Base-by-base conservation (phyloP, 2,888 invertebrate genomes). In the Dilophus febrilis region DNA sequence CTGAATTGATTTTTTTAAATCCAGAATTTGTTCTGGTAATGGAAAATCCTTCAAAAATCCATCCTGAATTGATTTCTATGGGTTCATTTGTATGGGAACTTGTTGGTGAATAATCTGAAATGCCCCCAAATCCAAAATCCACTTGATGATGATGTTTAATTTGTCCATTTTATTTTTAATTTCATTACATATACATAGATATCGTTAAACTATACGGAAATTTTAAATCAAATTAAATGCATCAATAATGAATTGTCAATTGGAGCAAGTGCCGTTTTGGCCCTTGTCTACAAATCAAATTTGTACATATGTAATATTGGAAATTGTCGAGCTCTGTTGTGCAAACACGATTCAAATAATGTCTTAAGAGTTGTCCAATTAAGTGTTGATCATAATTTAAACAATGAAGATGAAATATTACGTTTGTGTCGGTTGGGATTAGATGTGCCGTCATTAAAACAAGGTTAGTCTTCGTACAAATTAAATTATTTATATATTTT, bases 281-380 rank as follows among this genome's bases (percentile, higher is more conserved):
- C 83, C 0, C 59, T 92, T 0, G 76, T 88, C 6, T 75, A 78
- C 47, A 72, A 76, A 42, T 72, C 77, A 45, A 80, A 78, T 55
- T 59, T 92, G 12, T 91, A 78, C 54, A 82, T 91, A 1, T 86
- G 88, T 1, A 91, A 91, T 61, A 82, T 90, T 6, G 90, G 90
- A 2, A 64, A 60, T 22, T 49, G 80, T 22, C 64, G 90, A 47
- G 88, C 86, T 0, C 56, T 90, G 16, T 63, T 91, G 2, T 86
- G 88, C 49, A 73, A 77, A 54, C 81, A 77, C 0, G 87, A 85
- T 53, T 45, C 44, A 11, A 81, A 83, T 54, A 74, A 78, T 3
- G 82, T 84, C 14, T 59, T 86, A 35, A 66, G 74, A 53, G 86
- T 88, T 0, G 71, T 78, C 3, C 88, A 90, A 56, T 61, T 91